Evolutionary conservation across 2,797 vertebrate species (phyloP).

Genomic region (Artibeus lituratus): DNA sequence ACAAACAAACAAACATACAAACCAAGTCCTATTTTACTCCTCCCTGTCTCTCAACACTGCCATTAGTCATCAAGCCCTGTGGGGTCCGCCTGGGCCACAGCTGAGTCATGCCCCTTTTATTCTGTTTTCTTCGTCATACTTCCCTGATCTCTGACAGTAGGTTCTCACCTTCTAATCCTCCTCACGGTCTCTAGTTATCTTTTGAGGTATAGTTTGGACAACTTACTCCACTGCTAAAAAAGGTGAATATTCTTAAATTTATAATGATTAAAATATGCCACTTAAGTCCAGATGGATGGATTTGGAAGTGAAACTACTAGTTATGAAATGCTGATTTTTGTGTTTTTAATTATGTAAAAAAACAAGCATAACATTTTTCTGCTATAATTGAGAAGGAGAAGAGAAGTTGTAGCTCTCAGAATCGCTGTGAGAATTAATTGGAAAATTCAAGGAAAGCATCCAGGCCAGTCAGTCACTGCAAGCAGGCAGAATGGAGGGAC

Average conservation of each 20-base stretch:
- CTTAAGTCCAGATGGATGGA: neutral
- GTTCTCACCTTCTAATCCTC: neutral
- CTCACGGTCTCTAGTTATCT: neutral
- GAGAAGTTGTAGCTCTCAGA: neutral
- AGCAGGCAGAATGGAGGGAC: neutral
- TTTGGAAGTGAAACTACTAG: neutral
- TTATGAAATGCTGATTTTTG: neutral
- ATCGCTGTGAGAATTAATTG: neutral
- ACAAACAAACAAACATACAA: neutral
- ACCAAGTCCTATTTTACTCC: neutral
- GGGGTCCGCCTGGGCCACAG: neutral
- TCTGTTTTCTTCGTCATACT: neutral
- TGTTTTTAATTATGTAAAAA: neutral
- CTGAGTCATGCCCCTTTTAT: neutral
- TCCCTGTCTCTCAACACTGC: neutral
- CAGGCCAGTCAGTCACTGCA: neutral
- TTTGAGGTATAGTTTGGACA: neutral
- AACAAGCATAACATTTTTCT: neutral
- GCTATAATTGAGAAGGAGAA: neutral
- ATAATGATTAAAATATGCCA: neutral
- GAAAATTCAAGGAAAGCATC: neutral
- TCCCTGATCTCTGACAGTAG: neutral
- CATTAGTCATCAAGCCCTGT: neutral
- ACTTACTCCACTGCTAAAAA: neutral
- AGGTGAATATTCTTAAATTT: neutral